Conservation (phyloP, 1,140 invertebrate genomes). For the Drosophila malerkotliana region DNA sequence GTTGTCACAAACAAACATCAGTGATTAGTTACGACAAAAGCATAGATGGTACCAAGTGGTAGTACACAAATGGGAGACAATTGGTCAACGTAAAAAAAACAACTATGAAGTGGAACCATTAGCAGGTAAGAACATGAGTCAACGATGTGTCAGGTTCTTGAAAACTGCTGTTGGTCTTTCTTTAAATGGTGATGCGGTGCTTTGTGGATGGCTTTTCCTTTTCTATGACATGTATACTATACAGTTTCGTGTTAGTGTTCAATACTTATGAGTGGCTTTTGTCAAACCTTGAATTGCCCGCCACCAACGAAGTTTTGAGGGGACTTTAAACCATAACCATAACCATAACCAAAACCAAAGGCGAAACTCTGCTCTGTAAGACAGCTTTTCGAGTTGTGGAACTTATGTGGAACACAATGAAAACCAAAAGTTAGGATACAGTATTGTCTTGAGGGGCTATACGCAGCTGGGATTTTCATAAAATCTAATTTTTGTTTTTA, state of each 20-base stretch:
- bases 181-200: constrained; percentile 33
- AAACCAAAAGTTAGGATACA: constrained; percentile 14
- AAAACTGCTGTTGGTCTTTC: constrained; percentile 1
- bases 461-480: no score
- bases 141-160: no score
- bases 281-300: constrained; percentile 78
- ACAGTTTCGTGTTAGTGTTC: constrained; percentile 2
- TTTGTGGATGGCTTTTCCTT: constrained; percentile 11
- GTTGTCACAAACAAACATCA: neutral
- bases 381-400: constrained; percentile 20
- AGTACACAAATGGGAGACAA: neutral
- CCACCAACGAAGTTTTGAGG: constrained; percentile 54
- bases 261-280: constrained; percentile 47
- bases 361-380: constrained; percentile 9
- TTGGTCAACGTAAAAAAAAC: neutral
- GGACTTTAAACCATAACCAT: constrained; percentile 20
- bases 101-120: constrained; percentile 3
- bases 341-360: constrained; percentile 13
- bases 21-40: neutral
- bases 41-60: neutral
- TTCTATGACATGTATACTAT: constrained; percentile 1
- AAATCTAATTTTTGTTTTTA: no score
- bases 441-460: neutral
- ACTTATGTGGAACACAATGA: neutral
- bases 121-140: neutral